Conservation (phyloP, 2,797 vertebrate genomes). For the Heteromormyrus szaboi region DNA sequence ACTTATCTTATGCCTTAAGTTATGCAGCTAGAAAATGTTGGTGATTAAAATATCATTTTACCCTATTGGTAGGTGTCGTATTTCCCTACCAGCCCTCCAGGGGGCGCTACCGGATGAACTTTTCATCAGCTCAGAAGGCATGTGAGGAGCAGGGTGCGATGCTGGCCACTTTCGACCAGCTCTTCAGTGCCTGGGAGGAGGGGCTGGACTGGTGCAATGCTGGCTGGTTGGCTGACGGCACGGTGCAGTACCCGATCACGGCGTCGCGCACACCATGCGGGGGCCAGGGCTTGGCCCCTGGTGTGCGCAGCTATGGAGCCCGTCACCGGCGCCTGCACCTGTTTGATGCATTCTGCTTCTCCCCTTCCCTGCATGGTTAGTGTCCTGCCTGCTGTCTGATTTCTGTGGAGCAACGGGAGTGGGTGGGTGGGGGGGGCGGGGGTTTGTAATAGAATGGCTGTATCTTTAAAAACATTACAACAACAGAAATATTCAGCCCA, state of each 20-base stretch:
- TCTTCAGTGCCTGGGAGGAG: constrained; percentile 75
- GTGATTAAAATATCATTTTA: neutral
- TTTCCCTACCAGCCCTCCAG: constrained; percentile 76
- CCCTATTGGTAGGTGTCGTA: constrained; percentile 67
- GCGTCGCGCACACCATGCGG: constrained; percentile 67
- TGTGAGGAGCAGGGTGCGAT: constrained; percentile 71
- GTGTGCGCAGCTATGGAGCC: constrained; percentile 72
- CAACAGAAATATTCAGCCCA: neutral
- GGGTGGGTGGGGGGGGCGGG: neutral
- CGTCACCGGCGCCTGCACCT: constrained; percentile 62
- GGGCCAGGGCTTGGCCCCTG: constrained; percentile 60
- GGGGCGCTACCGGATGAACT: constrained; percentile 76
- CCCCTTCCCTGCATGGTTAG: constrained; percentile 66
- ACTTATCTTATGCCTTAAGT: neutral
- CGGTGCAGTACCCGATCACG: constrained; percentile 79
- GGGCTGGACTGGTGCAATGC: constrained; percentile 86
- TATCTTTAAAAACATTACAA: neutral
- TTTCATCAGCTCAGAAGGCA: constrained; percentile 61
- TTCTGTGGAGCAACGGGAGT: neutral
- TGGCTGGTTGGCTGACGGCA: constrained; percentile 78
- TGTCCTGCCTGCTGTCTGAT: neutral
- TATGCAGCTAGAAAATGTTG: neutral
- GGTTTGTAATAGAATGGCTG: neutral
- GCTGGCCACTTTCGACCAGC: constrained; percentile 76
- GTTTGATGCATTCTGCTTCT: constrained; percentile 82